Percentiles rank a stretch among this genome's conserved stretches.
Evolutionary conservation across 1,140 invertebrate genomes (phyloP).

Genomic region (Berghia stephanieae): DNA sequence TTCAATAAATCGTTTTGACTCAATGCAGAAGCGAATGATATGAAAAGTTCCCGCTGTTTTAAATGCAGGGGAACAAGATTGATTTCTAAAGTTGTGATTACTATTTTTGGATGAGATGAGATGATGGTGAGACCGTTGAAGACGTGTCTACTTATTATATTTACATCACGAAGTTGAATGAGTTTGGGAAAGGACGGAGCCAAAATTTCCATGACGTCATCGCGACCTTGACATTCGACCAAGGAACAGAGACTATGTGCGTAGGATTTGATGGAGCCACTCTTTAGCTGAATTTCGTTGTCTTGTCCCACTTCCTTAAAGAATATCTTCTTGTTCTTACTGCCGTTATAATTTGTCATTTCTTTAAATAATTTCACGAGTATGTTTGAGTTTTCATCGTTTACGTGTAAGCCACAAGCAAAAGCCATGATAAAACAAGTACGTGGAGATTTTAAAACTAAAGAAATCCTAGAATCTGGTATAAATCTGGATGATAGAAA

Average conservation of each 20-base stretch:
- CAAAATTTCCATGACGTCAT: not conserved
- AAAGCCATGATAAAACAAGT: too few relatives aligned
- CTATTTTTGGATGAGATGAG: slow-evolving; percentile 24
- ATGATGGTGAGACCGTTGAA: slow-evolving; percentile 38
- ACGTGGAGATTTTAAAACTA: too few relatives aligned
- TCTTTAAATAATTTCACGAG: too few relatives aligned
- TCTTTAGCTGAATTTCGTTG: too few relatives aligned
- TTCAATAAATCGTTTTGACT: slow-evolving; percentile 29
- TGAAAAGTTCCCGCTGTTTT: slow-evolving; percentile 35
- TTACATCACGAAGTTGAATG: slow-evolving; percentile 37
- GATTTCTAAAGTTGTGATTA: slow-evolving; percentile 42
- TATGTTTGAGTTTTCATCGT: too few relatives aligned
- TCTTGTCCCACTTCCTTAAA: too few relatives aligned
- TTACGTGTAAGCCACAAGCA: too few relatives aligned
- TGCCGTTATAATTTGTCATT: too few relatives aligned
- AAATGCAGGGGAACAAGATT: slow-evolving; percentile 38
- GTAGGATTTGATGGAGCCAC: too few relatives aligned
- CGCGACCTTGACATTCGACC: not conserved
- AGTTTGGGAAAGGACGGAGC: not conserved
- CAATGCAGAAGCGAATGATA: slow-evolving; percentile 33
- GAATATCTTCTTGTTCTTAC: too few relatives aligned
- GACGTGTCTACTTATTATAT: slow-evolving; percentile 33
- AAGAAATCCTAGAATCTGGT: slow-evolving; percentile 40
- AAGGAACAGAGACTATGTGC: slow-evolving; percentile 11
- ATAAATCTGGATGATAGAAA: slow-evolving; percentile 51